Evolutionary conservation across 2,797 vertebrate genomes (phyloP), one percentile per base, ranked within the genome.

Genomic region (Urocyon cinereoargenteus): DNA sequence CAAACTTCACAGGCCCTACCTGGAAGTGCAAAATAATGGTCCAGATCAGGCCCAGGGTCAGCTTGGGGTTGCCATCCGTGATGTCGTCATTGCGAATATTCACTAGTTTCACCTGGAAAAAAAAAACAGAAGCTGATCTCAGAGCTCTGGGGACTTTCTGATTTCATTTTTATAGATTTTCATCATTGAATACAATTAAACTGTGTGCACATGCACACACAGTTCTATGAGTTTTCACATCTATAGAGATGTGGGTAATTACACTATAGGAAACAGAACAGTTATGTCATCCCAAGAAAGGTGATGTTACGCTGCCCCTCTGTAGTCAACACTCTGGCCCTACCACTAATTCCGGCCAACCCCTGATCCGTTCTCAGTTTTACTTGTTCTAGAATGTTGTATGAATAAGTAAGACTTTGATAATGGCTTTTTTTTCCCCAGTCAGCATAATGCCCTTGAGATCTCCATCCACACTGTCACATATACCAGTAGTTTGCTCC

Each of bases 1-100:
- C 45, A 91, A 64, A 75, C 22, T 36, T 19, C 45, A 68, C 1
- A 0, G 31, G 9, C 86, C 98, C 96, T 98, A 99, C 99, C 99
- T 99, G 99, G 99, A 99, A 99, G 98, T 99, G 99, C 86, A 99
- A 99, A 98, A 99, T 99, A 98, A 99, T 99, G 92, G 99, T 99
- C 99, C 99, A 99, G 98, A 99, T 99, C 97, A 99, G 99, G 77
- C 99, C 99, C 90, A 99, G 98, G 10, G 99, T 99, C 97, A 99
- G 99, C 98, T 99, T 99, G 97, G 99, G 99, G 98, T 99, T 99
- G 68, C 99, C 99, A 0, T 99, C 99, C 0, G 99, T 99, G 98
- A 99, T 99, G 99, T 99, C 99, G 97, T 99, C 99, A 0, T 99
- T 99, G 90, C 99, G 99, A 94, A 99, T 99, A 97, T 99, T 99